A percentile compares a stretch with the other conserved stretches of the same genome.
These are phyloP conservation scores for Drosophila testacea DNA, from an alignment of 2,888 invertebrate genomes.

Conservation along the genomic window DNA sequence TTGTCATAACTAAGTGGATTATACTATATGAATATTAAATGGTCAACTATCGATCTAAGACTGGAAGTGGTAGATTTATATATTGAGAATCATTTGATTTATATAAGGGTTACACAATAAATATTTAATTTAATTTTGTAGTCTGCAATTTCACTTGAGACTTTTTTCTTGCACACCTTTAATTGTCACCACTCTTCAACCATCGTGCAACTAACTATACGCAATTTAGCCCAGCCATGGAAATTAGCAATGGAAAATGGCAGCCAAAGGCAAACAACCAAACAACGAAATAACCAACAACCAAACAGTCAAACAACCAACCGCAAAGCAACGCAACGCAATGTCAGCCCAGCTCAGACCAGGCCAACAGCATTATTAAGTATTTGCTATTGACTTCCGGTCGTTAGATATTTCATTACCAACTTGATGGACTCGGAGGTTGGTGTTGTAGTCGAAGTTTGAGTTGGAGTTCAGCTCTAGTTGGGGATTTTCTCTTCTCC, in stretches of 20 bases:
- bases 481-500: slow-evolving; percentile 35
- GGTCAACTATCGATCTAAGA: neutral
- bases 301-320: slow-evolving; percentile 33
- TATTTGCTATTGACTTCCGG: slow-evolving; percentile 82
- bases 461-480: neutral
- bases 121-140: neutral
- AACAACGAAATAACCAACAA: slow-evolving; percentile 3
- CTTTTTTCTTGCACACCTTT: slow-evolving; percentile 38
- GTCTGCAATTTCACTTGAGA: neutral
- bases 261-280: slow-evolving; percentile 59
- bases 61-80: no score
- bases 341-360: slow-evolving; percentile 20
- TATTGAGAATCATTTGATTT: no score
- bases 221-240: slow-evolving; percentile 37
- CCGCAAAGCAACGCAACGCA: slow-evolving; percentile 59
- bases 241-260: slow-evolving; percentile 65
- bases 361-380: slow-evolving; percentile 79
- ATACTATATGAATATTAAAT: neutral
- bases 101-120: no score
- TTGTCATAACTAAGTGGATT: neutral
- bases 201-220: slow-evolving; percentile 47
- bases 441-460: slow-evolving; percentile 1
- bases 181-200: slow-evolving; percentile 28
- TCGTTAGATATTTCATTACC: slow-evolving; percentile 82
- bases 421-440: slow-evolving; percentile 55